These are phyloP conservation scores for Globodera ellingtonae DNA, from an alignment of 1,140 invertebrate species.

Conservation along the genomic window DNA sequence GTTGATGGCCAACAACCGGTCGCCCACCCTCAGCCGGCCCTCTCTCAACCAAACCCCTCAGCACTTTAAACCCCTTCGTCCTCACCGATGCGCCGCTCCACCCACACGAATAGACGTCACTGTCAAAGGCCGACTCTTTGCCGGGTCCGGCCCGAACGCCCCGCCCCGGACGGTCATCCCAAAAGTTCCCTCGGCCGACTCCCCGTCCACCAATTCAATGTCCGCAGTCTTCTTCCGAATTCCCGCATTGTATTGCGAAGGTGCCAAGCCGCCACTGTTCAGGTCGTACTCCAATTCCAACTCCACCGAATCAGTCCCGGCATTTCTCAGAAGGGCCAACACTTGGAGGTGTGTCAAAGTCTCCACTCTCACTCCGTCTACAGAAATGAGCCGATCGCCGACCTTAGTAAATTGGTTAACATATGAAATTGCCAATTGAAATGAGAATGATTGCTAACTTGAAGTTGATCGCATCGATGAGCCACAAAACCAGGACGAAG, in stretches of 20 bases:
- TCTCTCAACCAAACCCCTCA: conserved; percentile 42
- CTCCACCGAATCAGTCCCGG: conserved; percentile 71
- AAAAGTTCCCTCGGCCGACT: conserved; percentile 14
- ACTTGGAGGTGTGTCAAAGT: conserved; percentile 80
- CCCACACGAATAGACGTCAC: conserved; percentile 85
- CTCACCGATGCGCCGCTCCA: conserved; percentile 81
- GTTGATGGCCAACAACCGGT: conserved; percentile 86
- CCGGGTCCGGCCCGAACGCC: conserved; percentile 70
- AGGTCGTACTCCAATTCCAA: conserved; percentile 82
- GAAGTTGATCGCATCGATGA: conserved; percentile 64
- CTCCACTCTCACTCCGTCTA: conserved; percentile 79
- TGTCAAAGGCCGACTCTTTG: conserved; percentile 76
- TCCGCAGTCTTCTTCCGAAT: conserved; percentile 70
- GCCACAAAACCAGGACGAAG: conserved; percentile 72
- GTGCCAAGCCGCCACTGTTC: conserved; percentile 6
- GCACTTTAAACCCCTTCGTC: not conserved
- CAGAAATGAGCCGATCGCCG: conserved; percentile 78
- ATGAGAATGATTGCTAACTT: conserved; percentile 69
- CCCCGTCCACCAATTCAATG: conserved; percentile 21
- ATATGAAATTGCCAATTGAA: too few relatives aligned
- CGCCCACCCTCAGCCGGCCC: conserved; percentile 70
- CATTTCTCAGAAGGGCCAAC: conserved; percentile 76
- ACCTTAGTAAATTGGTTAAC: conserved; percentile 71
- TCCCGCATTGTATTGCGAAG: conserved; percentile 57
- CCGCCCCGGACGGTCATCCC: conserved; percentile 70